Base-by-base conservation (phyloP, 2,888 invertebrate genomes). In the Spilosoma lubricipeda region DNA sequence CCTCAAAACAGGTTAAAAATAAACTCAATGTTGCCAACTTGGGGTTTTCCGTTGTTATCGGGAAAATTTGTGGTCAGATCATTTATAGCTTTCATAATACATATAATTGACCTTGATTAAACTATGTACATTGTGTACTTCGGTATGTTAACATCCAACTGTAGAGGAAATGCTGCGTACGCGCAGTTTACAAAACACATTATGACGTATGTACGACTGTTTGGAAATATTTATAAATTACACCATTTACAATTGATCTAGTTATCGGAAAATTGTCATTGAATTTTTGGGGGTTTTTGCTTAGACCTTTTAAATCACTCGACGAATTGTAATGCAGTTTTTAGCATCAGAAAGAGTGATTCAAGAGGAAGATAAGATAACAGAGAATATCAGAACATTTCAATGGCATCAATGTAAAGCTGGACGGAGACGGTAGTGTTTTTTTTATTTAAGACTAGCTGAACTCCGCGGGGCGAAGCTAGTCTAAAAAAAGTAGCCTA, bases 111-210 rank as follows among this genome's bases (percentile, higher is more conserved):
- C 67, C 42, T 67, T 67, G 42, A 67, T 20, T 45, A 30, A 30
- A 33, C 20, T 67, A 30, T 67, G 45, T 30, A 30, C 30, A 39
- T 9, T 9, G n/a, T 67, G 30, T 48, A 67, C 36, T 36, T 36
- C 52, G 52, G 48, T 33, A 63, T 70, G 59, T 70, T 63, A 59
- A 70, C 59, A 70, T 70, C 63, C 27, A 70, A 70, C 0, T 39
- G 33, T 36, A n/a, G 39, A 77, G 81, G 80, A 80, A 82, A 78
- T 45, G 82, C 74, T 33, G 30, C 18, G 68, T 42, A 20, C 36
- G 70, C 77, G 75, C 33, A 71, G 36, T 80, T 80, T 82, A 74
- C 78, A 82, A 73, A 81, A 81, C 81, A 78, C 30, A 33, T 70
- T 42, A 42, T 70, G 63, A 42, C 70, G 59, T 27, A 18, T 59